Evolutionary conservation across 2,113 vertebrate species (phyloP).

Genomic region (Dinomys branickii): DNA sequence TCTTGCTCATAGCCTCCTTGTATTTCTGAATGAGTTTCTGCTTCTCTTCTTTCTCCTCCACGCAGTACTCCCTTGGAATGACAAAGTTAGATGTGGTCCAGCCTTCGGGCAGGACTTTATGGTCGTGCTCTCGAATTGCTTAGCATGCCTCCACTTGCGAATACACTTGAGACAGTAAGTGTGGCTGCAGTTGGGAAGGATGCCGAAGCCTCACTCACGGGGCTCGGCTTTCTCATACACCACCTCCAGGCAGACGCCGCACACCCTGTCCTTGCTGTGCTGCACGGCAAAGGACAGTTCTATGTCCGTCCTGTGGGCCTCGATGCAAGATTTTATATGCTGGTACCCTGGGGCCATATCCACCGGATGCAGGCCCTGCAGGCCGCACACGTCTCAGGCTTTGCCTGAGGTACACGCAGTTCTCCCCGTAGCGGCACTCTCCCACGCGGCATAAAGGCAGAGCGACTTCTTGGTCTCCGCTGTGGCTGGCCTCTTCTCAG

Average conservation of each 20-base stretch:
- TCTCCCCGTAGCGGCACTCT: slow-evolving; percentile 97
- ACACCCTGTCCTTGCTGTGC: slow-evolving; percentile 99
- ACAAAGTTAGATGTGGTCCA: slow-evolving; percentile 99
- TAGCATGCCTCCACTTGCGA: slow-evolving; percentile 99
- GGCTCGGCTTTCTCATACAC: slow-evolving; percentile 98
- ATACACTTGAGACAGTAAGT: slow-evolving; percentile 99
- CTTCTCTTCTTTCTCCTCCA: slow-evolving; percentile 99
- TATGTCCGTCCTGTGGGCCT: slow-evolving; percentile 99
- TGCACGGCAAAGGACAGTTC: slow-evolving; percentile 98
- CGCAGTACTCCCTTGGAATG: slow-evolving; percentile 99
- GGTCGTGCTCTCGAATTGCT: slow-evolving; percentile 99
- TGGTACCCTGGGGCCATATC: slow-evolving; percentile 94
- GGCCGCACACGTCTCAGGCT: slow-evolving; percentile 97
- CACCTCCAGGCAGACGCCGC: slow-evolving; percentile 99
- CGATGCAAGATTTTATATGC: slow-evolving; percentile 98
- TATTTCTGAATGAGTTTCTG: slow-evolving; percentile 99
- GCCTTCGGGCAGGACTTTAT: slow-evolving; percentile 99
- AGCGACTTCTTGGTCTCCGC: slow-evolving; percentile 93
- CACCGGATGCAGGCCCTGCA: slow-evolving; percentile 96
- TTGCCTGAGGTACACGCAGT: slow-evolving; percentile 99
- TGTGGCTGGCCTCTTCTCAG: slow-evolving; percentile 86
- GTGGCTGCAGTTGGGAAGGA: slow-evolving; percentile 98
- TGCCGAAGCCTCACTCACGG: slow-evolving; percentile 96
- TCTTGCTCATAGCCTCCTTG: slow-evolving; percentile 99
- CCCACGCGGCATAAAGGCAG: slow-evolving; percentile 95